phyloP scores from a whole-genome alignment of 2,888 invertebrate genomes.

The Leptinotarsa peninsularis region DNA sequence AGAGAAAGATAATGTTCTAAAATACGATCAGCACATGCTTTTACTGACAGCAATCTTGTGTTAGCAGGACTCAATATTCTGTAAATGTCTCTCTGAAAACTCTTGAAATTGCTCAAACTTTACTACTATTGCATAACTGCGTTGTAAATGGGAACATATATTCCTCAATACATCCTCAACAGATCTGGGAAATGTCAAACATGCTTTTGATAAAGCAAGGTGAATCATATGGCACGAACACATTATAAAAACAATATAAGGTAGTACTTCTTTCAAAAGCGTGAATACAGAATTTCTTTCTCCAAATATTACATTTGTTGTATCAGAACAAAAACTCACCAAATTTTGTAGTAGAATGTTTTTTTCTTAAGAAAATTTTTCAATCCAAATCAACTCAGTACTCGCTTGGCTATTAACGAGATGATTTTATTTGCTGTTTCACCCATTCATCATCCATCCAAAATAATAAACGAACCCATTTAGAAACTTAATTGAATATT shows the following conservation, averaged over 20 bases:
- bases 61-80: constrained; percentile 47
- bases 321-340: not conserved
- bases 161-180: constrained; percentile 8
- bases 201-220: constrained; percentile 3
- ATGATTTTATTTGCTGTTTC: no score
- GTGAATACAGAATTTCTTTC: constrained; percentile 20
- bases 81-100: constrained; percentile 55
- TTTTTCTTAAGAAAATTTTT: no score
- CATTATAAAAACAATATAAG: not conserved
- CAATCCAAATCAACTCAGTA: no score
- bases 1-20: constrained; percentile 53
- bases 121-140: constrained; percentile 44
- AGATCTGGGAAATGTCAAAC: constrained; percentile 4
- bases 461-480: no score
- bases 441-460: no score
- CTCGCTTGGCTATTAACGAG: no score
- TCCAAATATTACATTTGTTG: constrained; percentile 4
- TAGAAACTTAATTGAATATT: no score
- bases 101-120: constrained; percentile 55
- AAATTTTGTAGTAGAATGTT: not conserved
- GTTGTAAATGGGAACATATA: constrained; percentile 44
- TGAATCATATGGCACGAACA: constrained; percentile 5
- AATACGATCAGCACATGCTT: constrained; percentile 35
- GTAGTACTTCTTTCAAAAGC: not conserved
- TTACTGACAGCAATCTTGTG: constrained; percentile 56